Evolutionary conservation across 2,797 vertebrate species (phyloP).

Genomic region (Rhincodon typus): DNA sequence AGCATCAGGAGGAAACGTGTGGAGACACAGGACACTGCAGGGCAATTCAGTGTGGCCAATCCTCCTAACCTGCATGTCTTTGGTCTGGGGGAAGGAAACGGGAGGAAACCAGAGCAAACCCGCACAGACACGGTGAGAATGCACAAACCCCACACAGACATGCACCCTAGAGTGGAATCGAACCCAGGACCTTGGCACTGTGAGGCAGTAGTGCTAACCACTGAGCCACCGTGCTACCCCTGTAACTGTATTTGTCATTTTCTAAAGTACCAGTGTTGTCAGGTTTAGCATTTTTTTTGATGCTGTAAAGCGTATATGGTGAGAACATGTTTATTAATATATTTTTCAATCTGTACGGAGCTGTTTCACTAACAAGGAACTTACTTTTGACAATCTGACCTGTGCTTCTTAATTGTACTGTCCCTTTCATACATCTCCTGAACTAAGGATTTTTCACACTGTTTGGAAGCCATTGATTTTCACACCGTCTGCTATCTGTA

Average conservation of each 20-base stretch:
- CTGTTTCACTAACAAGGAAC: not conserved
- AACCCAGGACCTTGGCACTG: no score
- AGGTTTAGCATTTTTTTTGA: not conserved
- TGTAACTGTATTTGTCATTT: not conserved
- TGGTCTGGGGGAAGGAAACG: no score
- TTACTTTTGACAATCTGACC: not conserved
- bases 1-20: no score
- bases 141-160: no score
- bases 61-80: no score
- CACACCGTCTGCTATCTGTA: not conserved
- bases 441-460: not conserved
- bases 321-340: not conserved
- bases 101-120: no score
- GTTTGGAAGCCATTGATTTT: constrained; percentile 12
- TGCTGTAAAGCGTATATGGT: not conserved
- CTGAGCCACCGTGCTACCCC: no score
- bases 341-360: not conserved
- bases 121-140: no score
- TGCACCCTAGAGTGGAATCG: no score
- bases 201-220: no score
- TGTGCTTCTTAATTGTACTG: not conserved
- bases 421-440: not conserved
- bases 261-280: not conserved
- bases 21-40: no score
- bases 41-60: no score